Conservation (phyloP, 2,113 vertebrate species). For the Bubo scandiacus region DNA sequence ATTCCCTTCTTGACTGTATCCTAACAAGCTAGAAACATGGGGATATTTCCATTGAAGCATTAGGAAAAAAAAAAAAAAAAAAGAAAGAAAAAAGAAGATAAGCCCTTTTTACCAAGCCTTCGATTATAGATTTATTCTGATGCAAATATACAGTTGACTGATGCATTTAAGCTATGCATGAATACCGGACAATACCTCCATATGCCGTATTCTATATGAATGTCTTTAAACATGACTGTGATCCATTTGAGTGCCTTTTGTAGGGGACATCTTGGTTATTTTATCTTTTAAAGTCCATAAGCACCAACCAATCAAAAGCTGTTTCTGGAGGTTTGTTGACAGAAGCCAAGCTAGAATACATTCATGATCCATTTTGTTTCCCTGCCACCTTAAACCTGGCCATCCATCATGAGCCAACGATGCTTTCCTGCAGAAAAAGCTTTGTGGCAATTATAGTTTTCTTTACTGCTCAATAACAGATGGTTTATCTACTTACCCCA, state of each 20-base stretch:
- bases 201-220: neutral
- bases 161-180: neutral
- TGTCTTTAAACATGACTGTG: neutral
- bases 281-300: neutral
- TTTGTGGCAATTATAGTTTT: neutral
- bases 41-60: neutral
- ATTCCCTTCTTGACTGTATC: slow-evolving; percentile 18
- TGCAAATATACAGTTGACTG: neutral
- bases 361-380: neutral
- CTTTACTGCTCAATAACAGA: neutral
- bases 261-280: neutral
- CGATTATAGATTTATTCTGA: neutral
- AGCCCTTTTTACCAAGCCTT: neutral
- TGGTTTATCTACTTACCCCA: neutral
- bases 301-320: neutral
- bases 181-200: neutral
- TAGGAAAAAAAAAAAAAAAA: neutral
- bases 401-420: accelerated
- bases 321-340: neutral
- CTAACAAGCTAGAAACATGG: slow-evolving; percentile 11
- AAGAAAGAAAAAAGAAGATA: neutral
- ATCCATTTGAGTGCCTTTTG: neutral
- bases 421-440: neutral
- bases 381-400: neutral
- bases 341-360: neutral